These are phyloP conservation scores for Spongilla lacustris DNA, from an alignment of 37 sponge, comb jelly and placozoan species.

Conservation along the genomic window DNA sequence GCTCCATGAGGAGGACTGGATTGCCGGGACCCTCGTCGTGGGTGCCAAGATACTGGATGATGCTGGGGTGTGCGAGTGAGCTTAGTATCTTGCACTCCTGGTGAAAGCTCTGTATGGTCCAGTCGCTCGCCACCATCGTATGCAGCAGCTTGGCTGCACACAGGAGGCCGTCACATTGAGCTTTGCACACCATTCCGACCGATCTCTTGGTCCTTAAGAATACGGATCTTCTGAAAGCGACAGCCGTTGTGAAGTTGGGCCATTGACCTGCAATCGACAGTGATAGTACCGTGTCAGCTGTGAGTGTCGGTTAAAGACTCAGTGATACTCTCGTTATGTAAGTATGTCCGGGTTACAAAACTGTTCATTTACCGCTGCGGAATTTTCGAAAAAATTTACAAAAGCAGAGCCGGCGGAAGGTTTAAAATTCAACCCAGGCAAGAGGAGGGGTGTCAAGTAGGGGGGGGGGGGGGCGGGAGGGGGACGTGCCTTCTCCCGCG, in stretches of 20 bases:
- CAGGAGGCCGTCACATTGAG: conserved; percentile 8
- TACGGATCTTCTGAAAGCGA: neutral
- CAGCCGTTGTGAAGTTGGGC: neutral
- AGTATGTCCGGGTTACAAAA: no score
- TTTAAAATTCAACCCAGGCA: no score
- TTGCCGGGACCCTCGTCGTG: neutral
- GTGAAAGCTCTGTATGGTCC: neutral
- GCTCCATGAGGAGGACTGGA: conserved; percentile 22
- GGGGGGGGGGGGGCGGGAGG: no score
- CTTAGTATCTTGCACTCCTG: conserved; percentile 4
- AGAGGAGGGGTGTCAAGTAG: no score
- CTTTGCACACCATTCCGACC: conserved; percentile 14
- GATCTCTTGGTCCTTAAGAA: neutral
- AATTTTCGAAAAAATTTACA: no score
- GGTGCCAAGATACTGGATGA: conserved; percentile 18
- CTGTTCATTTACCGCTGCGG: no score
- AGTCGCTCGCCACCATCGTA: neutral
- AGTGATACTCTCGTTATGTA: no score
- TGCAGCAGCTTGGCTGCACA: conserved; percentile 11
- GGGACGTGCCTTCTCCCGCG: no score
- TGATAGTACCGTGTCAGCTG: no score
- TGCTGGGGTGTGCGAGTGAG: conserved; percentile 3
- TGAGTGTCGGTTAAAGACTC: no score
- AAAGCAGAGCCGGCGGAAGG: no score
- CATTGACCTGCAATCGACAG: no score